Percentiles rank a stretch among this genome's conserved stretches.
These are phyloP conservation scores for Drosophila multiciliata DNA, from an alignment of 2,888 invertebrate species.

Conservation along the genomic window DNA sequence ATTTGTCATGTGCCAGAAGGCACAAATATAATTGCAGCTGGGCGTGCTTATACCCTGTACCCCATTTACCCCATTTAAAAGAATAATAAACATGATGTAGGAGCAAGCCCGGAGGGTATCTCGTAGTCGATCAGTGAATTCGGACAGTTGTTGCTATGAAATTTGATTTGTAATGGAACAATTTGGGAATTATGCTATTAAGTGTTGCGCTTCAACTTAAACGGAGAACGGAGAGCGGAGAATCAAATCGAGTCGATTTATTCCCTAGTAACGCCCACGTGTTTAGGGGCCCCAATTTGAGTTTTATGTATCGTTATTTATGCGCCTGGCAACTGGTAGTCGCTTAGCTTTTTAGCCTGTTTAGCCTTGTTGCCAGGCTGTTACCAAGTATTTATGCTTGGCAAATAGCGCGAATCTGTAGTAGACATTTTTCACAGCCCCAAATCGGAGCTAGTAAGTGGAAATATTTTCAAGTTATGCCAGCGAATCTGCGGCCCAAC, in stretches of 20 bases:
- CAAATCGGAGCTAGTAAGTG: constrained; percentile 11
- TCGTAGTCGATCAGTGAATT: background rate
- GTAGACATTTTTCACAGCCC: constrained; percentile 34
- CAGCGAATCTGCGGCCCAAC: constrained; percentile 55
- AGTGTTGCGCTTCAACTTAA: constrained; percentile 1
- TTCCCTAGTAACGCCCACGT: constrained; percentile 72
- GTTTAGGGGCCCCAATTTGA: constrained; percentile 29
- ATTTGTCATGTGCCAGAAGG: constrained; percentile 48
- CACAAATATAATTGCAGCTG: constrained; percentile 59
- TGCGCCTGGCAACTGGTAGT: constrained; percentile 66
- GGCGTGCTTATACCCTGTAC: constrained; percentile 25
- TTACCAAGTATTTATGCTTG: constrained; percentile 44
- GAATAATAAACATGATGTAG: background rate
- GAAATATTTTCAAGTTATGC: constrained; percentile 42
- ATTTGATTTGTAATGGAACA: constrained; percentile 44
- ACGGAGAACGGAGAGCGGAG: background rate
- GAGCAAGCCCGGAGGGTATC: background rate
- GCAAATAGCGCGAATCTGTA: constrained; percentile 56
- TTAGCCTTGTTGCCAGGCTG: constrained; percentile 57
- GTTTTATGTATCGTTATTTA: constrained; percentile 67
- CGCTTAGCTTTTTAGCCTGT: constrained; percentile 25
- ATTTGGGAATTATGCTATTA: constrained; percentile 47
- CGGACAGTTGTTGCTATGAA: constrained; percentile 4
- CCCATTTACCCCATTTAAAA: background rate
- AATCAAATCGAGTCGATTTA: constrained; percentile 1